Evolutionary conservation across 2,113 vertebrate species (phyloP).

Genomic region (Ifrita kowaldi): DNA sequence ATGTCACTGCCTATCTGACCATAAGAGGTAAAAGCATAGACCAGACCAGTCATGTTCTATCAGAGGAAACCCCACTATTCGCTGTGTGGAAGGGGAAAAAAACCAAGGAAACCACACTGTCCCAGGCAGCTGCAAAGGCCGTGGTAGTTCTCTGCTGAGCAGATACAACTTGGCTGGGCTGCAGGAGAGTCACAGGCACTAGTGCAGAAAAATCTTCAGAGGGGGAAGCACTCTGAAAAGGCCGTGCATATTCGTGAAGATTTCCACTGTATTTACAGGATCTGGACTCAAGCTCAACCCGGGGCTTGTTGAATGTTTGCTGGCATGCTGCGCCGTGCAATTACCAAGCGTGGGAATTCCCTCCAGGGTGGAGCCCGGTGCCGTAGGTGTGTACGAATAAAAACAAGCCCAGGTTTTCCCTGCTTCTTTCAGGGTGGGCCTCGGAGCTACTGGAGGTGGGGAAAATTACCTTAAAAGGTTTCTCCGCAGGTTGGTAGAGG

Average conservation of each 20-base stretch:
- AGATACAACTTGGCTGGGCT: background rate
- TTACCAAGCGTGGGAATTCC: conserved; percentile 21
- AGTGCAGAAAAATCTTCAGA: background rate
- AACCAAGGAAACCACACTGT: background rate
- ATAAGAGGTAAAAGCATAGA: background rate
- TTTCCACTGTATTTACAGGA: background rate
- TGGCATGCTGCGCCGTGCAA: fast-evolving
- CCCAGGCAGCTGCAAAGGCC: background rate
- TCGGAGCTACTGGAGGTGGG: background rate
- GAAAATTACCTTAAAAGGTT: background rate
- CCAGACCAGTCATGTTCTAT: background rate
- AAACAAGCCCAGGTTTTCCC: background rate
- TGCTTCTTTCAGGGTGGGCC: background rate
- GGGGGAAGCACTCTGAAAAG: background rate
- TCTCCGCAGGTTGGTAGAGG: background rate
- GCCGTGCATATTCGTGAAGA: fast-evolving
- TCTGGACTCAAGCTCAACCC: background rate
- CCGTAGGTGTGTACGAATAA: background rate
- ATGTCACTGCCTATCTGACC: background rate
- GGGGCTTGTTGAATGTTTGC: background rate
- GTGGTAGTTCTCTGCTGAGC: background rate
- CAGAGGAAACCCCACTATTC: background rate
- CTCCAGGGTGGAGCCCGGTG: background rate
- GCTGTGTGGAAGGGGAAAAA: too few species aligned
- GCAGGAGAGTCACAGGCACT: background rate